Evolutionary conservation across 2,113 vertebrate species (phyloP).

Genomic region (Seriola quinqueradiata): DNA sequence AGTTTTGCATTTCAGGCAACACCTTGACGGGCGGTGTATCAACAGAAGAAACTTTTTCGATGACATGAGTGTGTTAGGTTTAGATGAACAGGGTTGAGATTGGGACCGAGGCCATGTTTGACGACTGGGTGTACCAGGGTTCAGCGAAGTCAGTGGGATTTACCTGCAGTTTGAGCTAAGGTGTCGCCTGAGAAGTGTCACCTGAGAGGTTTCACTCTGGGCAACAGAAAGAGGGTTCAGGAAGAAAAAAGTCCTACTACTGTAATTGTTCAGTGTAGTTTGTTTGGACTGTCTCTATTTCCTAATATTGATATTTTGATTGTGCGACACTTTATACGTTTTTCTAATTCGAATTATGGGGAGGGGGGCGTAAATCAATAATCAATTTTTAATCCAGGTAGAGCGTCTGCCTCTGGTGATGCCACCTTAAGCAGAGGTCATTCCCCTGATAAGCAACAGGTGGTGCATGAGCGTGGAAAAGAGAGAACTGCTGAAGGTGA

Average conservation of each 20-base stretch:
- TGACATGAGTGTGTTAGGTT: background rate
- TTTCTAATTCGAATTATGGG: too few relatives aligned
- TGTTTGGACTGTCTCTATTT: too few relatives aligned
- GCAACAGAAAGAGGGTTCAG: background rate
- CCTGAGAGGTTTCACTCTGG: background rate
- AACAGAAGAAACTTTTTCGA: rapidly evolving
- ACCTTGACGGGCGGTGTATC: rapidly evolving
- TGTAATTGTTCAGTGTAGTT: background rate
- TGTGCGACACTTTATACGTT: too few relatives aligned
- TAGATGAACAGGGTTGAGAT: rapidly evolving
- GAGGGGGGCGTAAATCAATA: too few relatives aligned
- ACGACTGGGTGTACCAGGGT: background rate
- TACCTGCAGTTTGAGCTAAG: too few relatives aligned
- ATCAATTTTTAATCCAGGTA: too few relatives aligned
- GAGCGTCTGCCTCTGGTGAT: too few relatives aligned
- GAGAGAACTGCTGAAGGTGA: too few relatives aligned
- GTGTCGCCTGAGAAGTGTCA: background rate
- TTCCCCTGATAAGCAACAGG: background rate
- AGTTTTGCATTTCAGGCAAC: conserved; percentile 10
- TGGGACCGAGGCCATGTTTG: rapidly evolving
- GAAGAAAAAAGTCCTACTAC: background rate
- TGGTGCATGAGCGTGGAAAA: background rate
- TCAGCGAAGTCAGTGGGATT: background rate
- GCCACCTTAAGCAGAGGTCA: too few relatives aligned
- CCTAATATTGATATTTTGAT: too few relatives aligned